Conservation (phyloP, 2,888 invertebrate species). For the Creontiades dilutus region DNA sequence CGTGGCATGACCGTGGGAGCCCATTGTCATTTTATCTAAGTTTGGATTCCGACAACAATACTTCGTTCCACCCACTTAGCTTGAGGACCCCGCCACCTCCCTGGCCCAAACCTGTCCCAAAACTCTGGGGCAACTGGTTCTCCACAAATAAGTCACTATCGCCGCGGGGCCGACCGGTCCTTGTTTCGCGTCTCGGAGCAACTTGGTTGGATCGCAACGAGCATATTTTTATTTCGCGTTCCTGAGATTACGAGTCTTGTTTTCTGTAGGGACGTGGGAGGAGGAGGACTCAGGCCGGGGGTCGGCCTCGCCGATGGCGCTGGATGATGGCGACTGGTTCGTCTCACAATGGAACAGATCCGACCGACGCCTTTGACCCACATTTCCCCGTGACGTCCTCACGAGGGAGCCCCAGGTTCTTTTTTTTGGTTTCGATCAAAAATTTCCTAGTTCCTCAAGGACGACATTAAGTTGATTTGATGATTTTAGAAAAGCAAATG, state of each 20-base stretch:
- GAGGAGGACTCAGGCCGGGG: not conserved
- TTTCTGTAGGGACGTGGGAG: not conserved
- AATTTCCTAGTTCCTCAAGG: too few relatives aligned
- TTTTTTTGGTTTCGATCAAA: too few relatives aligned
- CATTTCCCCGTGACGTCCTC: too few relatives aligned
- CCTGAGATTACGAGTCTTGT: conserved; percentile 6
- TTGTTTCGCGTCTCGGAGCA: not conserved
- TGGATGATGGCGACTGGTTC: not conserved
- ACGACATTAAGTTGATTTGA: too few relatives aligned
- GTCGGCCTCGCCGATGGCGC: conserved; percentile 14
- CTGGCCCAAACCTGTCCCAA: not conserved
- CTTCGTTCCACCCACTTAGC: conserved; percentile 4
- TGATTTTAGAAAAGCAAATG: too few relatives aligned
- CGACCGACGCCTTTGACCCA: not conserved
- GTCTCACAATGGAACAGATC: not conserved
- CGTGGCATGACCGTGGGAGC: not conserved
- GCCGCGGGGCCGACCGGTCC: conserved; percentile 28
- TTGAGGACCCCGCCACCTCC: not conserved
- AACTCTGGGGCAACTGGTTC: not conserved
- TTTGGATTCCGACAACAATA: conserved; percentile 3
- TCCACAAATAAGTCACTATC: not conserved
- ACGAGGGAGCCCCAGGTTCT: too few relatives aligned
- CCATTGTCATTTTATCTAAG: not conserved
- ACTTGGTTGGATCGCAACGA: not conserved
- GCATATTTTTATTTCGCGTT: not conserved